Evolutionary conservation across 2,113 vertebrate genomes (phyloP).

Genomic region (Hypanus sabinus): DNA sequence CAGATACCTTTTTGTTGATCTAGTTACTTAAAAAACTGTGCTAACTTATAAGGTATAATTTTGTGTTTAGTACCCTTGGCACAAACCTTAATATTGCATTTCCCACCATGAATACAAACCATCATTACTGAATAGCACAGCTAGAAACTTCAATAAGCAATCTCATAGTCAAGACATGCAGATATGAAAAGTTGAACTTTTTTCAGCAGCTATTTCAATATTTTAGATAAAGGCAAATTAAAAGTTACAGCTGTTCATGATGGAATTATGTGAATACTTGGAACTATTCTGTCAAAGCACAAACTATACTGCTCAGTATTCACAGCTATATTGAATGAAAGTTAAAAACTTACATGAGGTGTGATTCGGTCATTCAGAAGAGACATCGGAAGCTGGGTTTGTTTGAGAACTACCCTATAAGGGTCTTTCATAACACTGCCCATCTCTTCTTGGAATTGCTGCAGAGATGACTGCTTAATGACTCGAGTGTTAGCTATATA

Average conservation of each 20-base stretch:
- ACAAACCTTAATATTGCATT: not conserved
- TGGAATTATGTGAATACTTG: no score
- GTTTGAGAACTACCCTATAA: slow-evolving; percentile 87
- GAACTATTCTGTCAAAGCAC: no score
- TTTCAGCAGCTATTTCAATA: not conserved
- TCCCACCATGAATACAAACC: not conserved
- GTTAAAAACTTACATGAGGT: slow-evolving; percentile 74
- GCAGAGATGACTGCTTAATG: slow-evolving; percentile 89
- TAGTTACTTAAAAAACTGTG: no score
- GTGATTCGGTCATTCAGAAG: slow-evolving; percentile 78
- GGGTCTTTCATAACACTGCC: slow-evolving; percentile 80
- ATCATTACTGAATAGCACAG: not conserved
- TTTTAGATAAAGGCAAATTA: not conserved
- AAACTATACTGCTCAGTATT: no score
- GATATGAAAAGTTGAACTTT: not conserved
- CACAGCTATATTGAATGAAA: not conserved
- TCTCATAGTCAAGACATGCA: not conserved
- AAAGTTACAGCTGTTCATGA: not conserved
- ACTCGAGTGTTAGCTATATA: slow-evolving; percentile 86
- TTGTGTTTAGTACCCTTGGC: not conserved
- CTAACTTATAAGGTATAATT: not conserved
- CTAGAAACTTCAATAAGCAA: not conserved
- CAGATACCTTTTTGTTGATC: no score
- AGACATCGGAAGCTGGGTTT: slow-evolving; percentile 86
- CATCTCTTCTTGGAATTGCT: slow-evolving; percentile 97